A percentile compares a stretch with the other conserved stretches of the same genome.
These are phyloP conservation scores for Melanotus villosus DNA, from an alignment of 2,888 invertebrate genomes.

Conservation along the genomic window DNA sequence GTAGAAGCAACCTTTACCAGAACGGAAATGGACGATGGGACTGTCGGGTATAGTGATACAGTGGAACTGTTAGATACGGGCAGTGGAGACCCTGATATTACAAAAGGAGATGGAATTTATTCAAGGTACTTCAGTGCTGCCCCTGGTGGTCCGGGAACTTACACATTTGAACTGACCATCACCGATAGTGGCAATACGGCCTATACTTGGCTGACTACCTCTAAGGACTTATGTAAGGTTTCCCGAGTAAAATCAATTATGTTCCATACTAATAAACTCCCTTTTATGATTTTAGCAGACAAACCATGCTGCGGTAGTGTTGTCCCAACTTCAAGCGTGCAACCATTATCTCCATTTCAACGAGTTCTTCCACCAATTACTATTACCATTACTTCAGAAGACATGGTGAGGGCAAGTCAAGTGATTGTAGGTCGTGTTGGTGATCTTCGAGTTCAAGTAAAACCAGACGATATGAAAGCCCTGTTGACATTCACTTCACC, in stretches of 20 bases:
- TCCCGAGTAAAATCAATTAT: no score
- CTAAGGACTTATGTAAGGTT: conserved; percentile 60
- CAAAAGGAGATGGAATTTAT: conserved; percentile 77
- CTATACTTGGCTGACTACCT: conserved; percentile 67
- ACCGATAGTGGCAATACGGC: conserved; percentile 72
- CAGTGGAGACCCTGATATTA: conserved; percentile 76
- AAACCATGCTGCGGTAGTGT: conserved; percentile 72
- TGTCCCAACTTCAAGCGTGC: conserved; percentile 68
- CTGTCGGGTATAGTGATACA: conserved; percentile 62
- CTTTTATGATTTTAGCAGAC: conserved; percentile 60
- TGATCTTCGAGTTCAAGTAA: conserved; percentile 70
- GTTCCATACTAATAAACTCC: no score
- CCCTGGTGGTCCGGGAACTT: conserved; percentile 68
- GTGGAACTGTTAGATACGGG: conserved; percentile 74
- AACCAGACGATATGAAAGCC: conserved; percentile 68
- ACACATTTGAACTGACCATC: conserved; percentile 70
- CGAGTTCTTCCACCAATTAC: conserved; percentile 70
- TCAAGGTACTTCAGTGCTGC: conserved; percentile 74
- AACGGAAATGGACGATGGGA: conserved; percentile 61
- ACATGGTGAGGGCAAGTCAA: conserved; percentile 61
- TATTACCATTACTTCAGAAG: conserved; percentile 66
- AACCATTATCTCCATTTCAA: conserved; percentile 71
- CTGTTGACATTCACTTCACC: conserved; percentile 75
- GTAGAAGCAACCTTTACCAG: conserved; percentile 71
- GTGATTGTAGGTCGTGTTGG: conserved; percentile 70